Evolutionary conservation across 1,140 invertebrate species (phyloP).

Genomic region (Drosophila nigrodunni): DNA sequence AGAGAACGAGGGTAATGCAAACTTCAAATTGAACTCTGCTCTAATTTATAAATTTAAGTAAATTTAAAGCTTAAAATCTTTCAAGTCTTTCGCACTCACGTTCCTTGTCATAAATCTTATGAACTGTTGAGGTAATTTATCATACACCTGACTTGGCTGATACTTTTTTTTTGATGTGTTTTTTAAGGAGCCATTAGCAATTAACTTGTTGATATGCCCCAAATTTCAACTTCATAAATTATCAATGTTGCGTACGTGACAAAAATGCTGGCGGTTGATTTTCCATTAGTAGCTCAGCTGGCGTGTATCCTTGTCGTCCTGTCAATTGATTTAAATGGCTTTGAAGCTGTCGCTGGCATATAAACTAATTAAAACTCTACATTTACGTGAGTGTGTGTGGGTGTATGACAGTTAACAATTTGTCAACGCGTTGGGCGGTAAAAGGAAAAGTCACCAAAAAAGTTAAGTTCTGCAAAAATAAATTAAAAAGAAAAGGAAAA

Average conservation of each 20-base stretch:
- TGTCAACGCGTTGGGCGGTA: slow-evolving; percentile 11
- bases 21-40: not conserved
- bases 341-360: slow-evolving; percentile 56
- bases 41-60: not conserved
- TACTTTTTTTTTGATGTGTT: not conserved
- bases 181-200: slow-evolving; percentile 48
- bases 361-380: slow-evolving; percentile 72
- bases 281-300: slow-evolving; percentile 35
- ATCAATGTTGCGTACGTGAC: slow-evolving; percentile 58
- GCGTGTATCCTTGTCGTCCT: slow-evolving; percentile 19
- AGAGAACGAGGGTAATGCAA: not conserved
- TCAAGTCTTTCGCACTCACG: not conserved
- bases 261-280: slow-evolving; percentile 58
- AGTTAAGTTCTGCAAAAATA: not conserved
- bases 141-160: slow-evolving; percentile 47
- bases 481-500: not conserved
- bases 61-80: not conserved
- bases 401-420: slow-evolving; percentile 31
- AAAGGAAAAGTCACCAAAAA: slow-evolving; percentile 1
- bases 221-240: slow-evolving; percentile 64
- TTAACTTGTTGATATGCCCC: slow-evolving; percentile 61
- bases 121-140: slow-evolving; percentile 37
- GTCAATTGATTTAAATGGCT: slow-evolving; percentile 74
- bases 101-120: slow-evolving; percentile 22
- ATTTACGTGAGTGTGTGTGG: slow-evolving; percentile 1